phyloP scores from a whole-genome alignment of 37 sponge, comb jelly and placozoan genomes.

The Spongilla lacustris region DNA sequence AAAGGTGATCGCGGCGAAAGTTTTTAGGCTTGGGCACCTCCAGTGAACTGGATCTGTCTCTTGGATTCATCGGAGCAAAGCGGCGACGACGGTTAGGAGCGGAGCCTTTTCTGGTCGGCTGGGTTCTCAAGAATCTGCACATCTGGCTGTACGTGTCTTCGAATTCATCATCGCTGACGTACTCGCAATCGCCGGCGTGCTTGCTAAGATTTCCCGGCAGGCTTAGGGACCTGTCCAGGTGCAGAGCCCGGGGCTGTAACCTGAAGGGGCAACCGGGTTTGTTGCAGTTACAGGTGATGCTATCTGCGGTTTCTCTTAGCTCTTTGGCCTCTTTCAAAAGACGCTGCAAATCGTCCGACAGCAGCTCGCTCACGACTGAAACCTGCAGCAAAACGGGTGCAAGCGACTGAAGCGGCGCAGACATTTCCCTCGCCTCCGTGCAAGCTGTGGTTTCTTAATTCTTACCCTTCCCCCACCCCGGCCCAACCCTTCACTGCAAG shows the following conservation, averaged over 20 bases:
- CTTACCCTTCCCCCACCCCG: neutral
- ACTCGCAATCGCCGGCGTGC: neutral
- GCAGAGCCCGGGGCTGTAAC: neutral
- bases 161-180: too few species aligned
- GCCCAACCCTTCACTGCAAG: neutral
- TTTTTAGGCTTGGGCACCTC: neutral
- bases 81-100: neutral
- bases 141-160: neutral
- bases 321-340: constrained; percentile 27
- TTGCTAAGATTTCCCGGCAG: neutral
- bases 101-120: neutral
- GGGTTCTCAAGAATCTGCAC: neutral
- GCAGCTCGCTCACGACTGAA: neutral
- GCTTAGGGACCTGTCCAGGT: neutral
- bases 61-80: neutral
- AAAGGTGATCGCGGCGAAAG: neutral
- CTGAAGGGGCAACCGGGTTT: constrained; percentile 48
- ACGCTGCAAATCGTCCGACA: neutral
- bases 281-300: constrained; percentile 30
- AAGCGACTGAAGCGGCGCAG: neutral
- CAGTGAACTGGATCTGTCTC: neutral
- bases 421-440: neutral
- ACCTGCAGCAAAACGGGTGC: neutral
- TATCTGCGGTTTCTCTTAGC: constrained; percentile 13
- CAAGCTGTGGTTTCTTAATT: too few species aligned